Conservation (phyloP, 2,888 invertebrate genomes). For the Serripes groenlandicus region DNA sequence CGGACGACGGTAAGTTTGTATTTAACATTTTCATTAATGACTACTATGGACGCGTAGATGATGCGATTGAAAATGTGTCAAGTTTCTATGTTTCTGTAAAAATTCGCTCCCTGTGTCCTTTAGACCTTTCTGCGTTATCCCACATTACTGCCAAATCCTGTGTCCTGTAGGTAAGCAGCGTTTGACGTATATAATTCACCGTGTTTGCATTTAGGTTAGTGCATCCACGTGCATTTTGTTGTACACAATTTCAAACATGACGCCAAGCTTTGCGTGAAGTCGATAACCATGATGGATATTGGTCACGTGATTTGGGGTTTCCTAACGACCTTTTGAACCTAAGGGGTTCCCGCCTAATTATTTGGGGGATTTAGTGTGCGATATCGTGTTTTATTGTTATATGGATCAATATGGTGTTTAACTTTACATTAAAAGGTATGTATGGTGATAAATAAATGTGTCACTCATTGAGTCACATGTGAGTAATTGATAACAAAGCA, state of each 20-base stretch:
- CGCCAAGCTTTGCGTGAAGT: constrained; percentile 80
- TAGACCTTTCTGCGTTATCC: neutral
- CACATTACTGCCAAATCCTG: neutral
- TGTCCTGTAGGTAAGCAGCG: neutral
- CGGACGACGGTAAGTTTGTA: constrained; percentile 82
- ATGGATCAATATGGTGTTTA: neutral
- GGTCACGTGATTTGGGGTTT: constrained; percentile 83
- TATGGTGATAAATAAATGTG: constrained; percentile 17
- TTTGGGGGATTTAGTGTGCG: neutral
- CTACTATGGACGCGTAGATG: constrained; percentile 75
- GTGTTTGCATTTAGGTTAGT: constrained; percentile 18
- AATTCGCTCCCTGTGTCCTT: constrained; percentile 17
- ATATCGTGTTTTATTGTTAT: neutral
- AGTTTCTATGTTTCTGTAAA: constrained; percentile 24
- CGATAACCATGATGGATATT: constrained; percentile 80
- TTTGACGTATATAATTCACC: constrained; percentile 11
- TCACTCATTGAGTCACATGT: constrained; percentile 57
- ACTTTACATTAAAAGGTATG: neutral
- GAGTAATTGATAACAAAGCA: constrained; percentile 57
- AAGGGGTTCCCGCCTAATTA: constrained; percentile 75
- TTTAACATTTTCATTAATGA: constrained; percentile 59
- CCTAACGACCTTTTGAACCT: constrained; percentile 82
- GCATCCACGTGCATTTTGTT: constrained; percentile 76
- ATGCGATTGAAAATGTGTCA: constrained; percentile 67
- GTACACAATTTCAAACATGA: constrained; percentile 79